phyloP scores from a whole-genome alignment of 2,113 vertebrate species.

The Hoplias malabaricus region DNA sequence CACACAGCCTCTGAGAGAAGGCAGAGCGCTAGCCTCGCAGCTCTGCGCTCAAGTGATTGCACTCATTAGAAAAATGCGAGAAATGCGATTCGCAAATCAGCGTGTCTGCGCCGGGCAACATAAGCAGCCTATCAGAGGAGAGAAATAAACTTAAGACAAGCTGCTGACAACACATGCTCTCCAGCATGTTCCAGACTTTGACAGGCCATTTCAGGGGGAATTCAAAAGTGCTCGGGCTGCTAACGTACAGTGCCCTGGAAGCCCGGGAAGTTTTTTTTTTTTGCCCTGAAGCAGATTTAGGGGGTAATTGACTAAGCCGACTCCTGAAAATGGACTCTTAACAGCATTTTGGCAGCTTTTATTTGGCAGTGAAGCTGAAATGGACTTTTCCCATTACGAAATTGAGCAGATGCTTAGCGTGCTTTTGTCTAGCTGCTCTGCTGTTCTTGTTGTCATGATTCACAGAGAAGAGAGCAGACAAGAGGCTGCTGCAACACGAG shows the following conservation, averaged over 20 bases:
- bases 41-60: conserved; percentile 50
- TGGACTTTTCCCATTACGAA: conserved; percentile 29
- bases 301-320: conserved; percentile 32
- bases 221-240: conserved; percentile 21
- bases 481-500: conserved; percentile 14
- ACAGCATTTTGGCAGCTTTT: conserved; percentile 32
- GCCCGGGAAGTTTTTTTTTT: neutral
- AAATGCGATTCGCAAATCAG: conserved; percentile 51
- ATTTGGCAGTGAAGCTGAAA: conserved; percentile 31
- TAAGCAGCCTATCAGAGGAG: conserved; percentile 39
- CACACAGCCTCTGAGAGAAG: conserved; percentile 24
- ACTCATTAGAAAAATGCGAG: conserved; percentile 51
- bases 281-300: conserved; percentile 22
- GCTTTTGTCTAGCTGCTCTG: conserved; percentile 25
- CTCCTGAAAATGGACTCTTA: conserved; percentile 31
- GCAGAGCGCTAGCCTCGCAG: conserved; percentile 28
- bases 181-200: conserved; percentile 33
- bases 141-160: conserved; percentile 50
- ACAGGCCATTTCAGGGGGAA: conserved; percentile 37
- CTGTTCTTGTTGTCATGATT: conserved; percentile 31
- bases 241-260: neutral
- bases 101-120: conserved; percentile 40
- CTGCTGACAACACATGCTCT: conserved; percentile 46
- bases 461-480: conserved; percentile 1
- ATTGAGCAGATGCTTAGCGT: conserved; percentile 25